Evolutionary conservation across 2,797 vertebrate genomes (phyloP), one percentile per base, ranked within the genome.

Genomic region (Crocidura indochinensis): DNA sequence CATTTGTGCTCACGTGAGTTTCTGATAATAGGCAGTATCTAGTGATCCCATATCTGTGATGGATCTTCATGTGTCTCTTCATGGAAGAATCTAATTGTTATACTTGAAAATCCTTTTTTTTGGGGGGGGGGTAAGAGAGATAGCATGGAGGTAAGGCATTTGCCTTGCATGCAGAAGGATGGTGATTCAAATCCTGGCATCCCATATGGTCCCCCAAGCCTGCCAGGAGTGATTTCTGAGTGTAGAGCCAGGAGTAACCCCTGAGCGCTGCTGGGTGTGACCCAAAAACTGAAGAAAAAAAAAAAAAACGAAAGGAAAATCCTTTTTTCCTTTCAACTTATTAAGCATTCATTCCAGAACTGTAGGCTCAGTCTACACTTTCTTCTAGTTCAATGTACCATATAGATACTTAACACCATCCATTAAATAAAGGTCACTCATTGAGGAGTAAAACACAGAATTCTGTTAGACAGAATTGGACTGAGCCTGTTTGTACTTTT

Each of bases 81-180:
- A 88, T 64, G 20, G 80, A 86, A 74, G 72, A 79, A 20, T 67
- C 47, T 84, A 65, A 51, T 71, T 44, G 64, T 19, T 60, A 81
- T 46, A 10, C n/a, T 84, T 84, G 27, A 17, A 49, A 24, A n/a
- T 9, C 10, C 47, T 24, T 24, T 53, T 60, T 38, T 38, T 5
- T n/a, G n/a, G n/a, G n/a, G n/a, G n/a, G n/a, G 5, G 38, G 38
- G 38, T 5, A 2, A 38, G 38, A 38, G 38, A 38, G 38, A 38
- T 38, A 38, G 38, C 38, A 38, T 38, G 38, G 38, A 38, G 38
- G 38, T 38, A 38, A 38, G 38, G 38, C 38, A 38, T 38, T 38
- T 38, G 38, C 38, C 38, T 38, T 38, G 38, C 38, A 38, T 38
- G 38, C 38, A 38, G 38, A 38, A 38, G 38, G 38, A 38, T 38